Base-by-base conservation (phyloP, 1,140 invertebrate species). In the Probaryconus sp. region DNA sequence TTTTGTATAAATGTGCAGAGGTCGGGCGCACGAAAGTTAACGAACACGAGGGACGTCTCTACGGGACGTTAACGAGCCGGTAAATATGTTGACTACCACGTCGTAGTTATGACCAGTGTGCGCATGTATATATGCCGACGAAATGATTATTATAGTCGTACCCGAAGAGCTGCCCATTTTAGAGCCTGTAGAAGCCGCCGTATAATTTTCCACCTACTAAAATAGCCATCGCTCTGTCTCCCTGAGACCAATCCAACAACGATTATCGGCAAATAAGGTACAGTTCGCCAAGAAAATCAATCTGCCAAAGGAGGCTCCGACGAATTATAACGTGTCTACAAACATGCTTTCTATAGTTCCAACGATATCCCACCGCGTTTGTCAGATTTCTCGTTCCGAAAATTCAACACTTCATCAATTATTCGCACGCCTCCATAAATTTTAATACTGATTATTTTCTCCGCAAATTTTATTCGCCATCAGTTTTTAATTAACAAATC, bases 171-270 rank as follows among this genome's bases (percentile, higher is more conserved):
- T 85, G 83, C 84, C 84, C 83, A 87, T 88, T 87, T 87, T 86
- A 88, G 84, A 86, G 82, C 82, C 85, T 86, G 83, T 85, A 64
- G 81, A 86, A 83, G 85, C 85, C 85, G 86, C 86, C 82, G 78
- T 88, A 85, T 88, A 88, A 88, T 88, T 88, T 87, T 87, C 85
- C 85, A 88, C 86, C 86, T 84, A 87, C 86, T 88, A 88, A 88
- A 88, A 87, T 87, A 87, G 84, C 85, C 85, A 87, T 87, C 80
- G 81, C 77, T 78, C 79, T 79, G 79, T 83, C 80, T 81, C 80
- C 65, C 74, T 74, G 48, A 76, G 79, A 78, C 82, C 81, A 80
- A 86, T 86, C 71, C 78, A 63, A 74, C 79, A 76, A 77, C 83
- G 82, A 88, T 88, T 87, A 86, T 86, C 82, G 81, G 84, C 81